Base-by-base conservation (phyloP, 1,140 invertebrate species). In the Physella acuta region DNA sequence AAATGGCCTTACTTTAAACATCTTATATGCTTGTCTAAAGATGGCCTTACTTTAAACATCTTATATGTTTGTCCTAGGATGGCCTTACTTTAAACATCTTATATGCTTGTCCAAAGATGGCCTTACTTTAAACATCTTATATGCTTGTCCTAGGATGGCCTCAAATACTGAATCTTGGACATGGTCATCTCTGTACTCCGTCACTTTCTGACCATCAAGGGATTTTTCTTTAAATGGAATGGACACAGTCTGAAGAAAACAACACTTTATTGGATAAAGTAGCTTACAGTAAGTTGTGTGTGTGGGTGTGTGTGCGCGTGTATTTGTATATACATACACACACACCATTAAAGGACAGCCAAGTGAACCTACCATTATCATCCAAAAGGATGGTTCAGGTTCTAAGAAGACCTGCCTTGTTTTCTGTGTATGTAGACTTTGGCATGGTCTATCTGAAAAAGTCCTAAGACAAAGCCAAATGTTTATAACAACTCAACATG, bases 341-440 rank as follows among this genome's bases (percentile, higher is more conserved):
- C 24, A 31, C 8, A 5, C 55, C 34, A 16, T 8, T 16, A 11
- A 16, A 56, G 26, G 8, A 16, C 31, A 52, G n/a, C n/a, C n/a
- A n/a, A n/a, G n/a, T n/a, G n/a, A n/a, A n/a, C 67, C 87, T 89
- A 95, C 94, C 92, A 97, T 89, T 63, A 95, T 90, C 86, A 97
- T 91, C 93, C 94, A 97, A 82, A 91, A 95, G 77, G 91, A 88
- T 76, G 88, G 87, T 84, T 97, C 94, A 5, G 94, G 90, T 86
- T 95, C 89, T 81, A 90, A 91, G 83, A 93, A 95, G 34, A 95
- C 87, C 79, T 95, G 93, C 72, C 92, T 88, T 59, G 91, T 92
- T 83, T 95, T 95, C 78, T 93, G 91, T 24, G 94, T 97, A 79
- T 95, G 93, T 61, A 96, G 84, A 68, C 91, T 90, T 85, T 94